A percentile compares a stretch with the other conserved stretches of the same genome.
Evolutionary conservation across 2,888 invertebrate genomes (phyloP).

Genomic region (Odontothrips loti): DNA sequence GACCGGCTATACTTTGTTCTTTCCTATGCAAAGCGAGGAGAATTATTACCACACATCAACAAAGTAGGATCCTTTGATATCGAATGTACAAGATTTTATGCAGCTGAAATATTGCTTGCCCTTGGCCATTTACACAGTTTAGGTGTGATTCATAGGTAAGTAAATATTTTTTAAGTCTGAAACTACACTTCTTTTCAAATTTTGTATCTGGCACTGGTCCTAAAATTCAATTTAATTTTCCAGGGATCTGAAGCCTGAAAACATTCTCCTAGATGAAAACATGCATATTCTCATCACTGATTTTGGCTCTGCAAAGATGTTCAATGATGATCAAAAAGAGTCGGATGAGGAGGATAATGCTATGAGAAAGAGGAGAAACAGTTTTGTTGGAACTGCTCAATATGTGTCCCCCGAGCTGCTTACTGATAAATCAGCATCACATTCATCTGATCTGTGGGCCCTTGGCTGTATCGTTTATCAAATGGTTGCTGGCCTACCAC

Average conservation of each 20-base stretch:
- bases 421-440: constrained; percentile 65
- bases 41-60: constrained; percentile 86
- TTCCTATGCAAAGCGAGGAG: constrained; percentile 91
- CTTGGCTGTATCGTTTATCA: constrained; percentile 95
- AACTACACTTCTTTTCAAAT: background rate
- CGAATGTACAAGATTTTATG: constrained; percentile 86
- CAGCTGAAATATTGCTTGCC: constrained; percentile 88
- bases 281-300: constrained; percentile 97
- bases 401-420: constrained; percentile 97
- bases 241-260: constrained; percentile 91
- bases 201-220: background rate
- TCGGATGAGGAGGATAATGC: constrained; percentile 43
- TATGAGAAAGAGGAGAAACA: constrained; percentile 62
- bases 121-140: constrained; percentile 85
- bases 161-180: background rate
- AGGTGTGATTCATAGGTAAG: constrained; percentile 79
- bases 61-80: constrained; percentile 86
- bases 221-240: background rate
- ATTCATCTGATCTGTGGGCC: constrained; percentile 91
- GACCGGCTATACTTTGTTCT: constrained; percentile 92
- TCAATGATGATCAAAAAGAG: constrained; percentile 48
- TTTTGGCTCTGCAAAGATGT: constrained; percentile 92
- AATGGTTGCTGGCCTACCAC: constrained; percentile 89
- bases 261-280: constrained; percentile 88
- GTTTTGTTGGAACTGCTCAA: constrained; percentile 98